Conservation (phyloP, 2,113 vertebrate genomes). For the Illadopsis cleaveri region DNA sequence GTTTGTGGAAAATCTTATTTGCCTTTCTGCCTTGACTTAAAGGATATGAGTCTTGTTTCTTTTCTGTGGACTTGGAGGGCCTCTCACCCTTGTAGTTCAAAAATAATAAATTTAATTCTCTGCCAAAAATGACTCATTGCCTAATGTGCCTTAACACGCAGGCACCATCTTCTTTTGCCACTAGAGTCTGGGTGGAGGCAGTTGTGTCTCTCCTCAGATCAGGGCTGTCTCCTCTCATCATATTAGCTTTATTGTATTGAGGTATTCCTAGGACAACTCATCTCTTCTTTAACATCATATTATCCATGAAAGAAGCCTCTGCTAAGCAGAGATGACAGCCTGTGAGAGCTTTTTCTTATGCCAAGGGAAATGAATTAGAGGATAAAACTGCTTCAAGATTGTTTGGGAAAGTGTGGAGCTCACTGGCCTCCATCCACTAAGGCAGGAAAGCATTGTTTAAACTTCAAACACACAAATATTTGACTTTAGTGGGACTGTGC, state of each 20-base stretch:
- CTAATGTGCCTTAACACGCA: neutral
- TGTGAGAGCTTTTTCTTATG: neutral
- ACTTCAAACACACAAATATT: neutral
- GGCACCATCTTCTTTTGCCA: neutral
- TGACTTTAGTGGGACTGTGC: neutral
- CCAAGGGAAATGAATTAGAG: neutral
- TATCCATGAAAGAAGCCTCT: neutral
- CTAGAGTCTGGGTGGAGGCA: neutral
- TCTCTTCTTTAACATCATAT: neutral
- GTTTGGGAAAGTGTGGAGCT: neutral
- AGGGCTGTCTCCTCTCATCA: conserved; percentile 6
- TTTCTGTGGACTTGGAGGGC: neutral
- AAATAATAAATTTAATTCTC: neutral
- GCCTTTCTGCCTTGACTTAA: neutral
- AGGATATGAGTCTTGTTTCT: neutral
- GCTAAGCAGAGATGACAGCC: neutral
- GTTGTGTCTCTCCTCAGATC: neutral
- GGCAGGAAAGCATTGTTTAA: neutral
- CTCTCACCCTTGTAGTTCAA: neutral
- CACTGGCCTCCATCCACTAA: neutral
- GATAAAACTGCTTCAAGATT: neutral
- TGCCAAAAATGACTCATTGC: conserved; percentile 3
- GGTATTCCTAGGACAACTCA: neutral
- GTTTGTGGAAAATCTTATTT: neutral
- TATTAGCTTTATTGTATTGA: neutral